Percentiles rank a stretch among this genome's conserved stretches.
These are phyloP conservation scores for Eufriesea mexicana DNA, from an alignment of 1,140 invertebrate species.

Conservation along the genomic window DNA sequence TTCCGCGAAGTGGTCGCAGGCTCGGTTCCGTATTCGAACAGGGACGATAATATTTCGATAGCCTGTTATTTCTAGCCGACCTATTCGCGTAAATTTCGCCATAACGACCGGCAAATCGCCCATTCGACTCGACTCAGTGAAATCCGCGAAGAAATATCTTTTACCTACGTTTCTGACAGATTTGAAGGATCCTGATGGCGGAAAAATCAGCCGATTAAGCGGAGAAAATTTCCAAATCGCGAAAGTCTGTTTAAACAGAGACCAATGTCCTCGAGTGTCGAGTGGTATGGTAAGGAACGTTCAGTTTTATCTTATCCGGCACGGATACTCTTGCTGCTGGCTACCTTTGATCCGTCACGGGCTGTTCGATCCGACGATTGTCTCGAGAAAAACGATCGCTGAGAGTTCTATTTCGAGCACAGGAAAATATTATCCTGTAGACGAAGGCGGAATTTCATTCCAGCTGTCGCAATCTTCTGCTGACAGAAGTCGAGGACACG, in stretches of 20 bases:
- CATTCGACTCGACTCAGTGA: background rate
- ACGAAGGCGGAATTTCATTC: constrained; percentile 1
- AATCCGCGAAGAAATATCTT: background rate
- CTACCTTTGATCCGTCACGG: background rate
- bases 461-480: constrained; percentile 11
- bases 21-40: background rate
- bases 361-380: background rate
- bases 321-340: background rate
- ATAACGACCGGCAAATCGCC: background rate
- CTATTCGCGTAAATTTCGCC: background rate
- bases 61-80: background rate
- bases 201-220: too few relatives aligned
- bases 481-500: constrained; percentile 2
- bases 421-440: background rate
- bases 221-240: too few relatives aligned
- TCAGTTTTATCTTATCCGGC: background rate
- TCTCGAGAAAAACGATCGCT: background rate
- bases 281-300: background rate
- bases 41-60: background rate
- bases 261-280: too few relatives aligned
- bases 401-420: background rate
- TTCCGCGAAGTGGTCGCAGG: constrained; percentile 16
- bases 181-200: background rate
- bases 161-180: background rate
- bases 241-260: too few relatives aligned